A percentile compares a stretch with the other conserved stretches of the same genome.
Evolutionary conservation across 2,888 invertebrate genomes (phyloP).

Genomic region (Polia nebulosa): DNA sequence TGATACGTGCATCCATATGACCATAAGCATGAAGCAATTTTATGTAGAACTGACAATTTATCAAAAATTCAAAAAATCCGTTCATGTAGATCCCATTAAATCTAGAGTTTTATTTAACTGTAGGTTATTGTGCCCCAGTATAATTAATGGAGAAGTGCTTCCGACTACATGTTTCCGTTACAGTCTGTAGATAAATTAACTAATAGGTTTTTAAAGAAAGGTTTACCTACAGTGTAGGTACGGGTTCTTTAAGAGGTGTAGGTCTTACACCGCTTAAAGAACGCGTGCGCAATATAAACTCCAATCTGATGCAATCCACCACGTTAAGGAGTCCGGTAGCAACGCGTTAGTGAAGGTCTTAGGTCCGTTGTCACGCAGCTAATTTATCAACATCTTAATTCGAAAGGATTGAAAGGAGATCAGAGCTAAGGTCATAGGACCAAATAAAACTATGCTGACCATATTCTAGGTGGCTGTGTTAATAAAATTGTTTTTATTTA

Average conservation of each 20-base stretch:
- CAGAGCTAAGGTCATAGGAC: constrained; percentile 66
- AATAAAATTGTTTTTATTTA: constrained; percentile 28
- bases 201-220: background rate
- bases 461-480: constrained; percentile 15
- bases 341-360: constrained; percentile 60
- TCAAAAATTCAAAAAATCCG: too few species aligned
- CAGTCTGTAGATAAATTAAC: background rate
- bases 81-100: too few species aligned
- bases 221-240: too few species aligned
- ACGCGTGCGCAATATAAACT: constrained; percentile 42
- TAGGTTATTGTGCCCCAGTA: too few species aligned
- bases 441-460: constrained; percentile 43
- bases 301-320: constrained; percentile 39
- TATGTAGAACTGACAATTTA: too few species aligned
- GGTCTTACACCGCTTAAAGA: background rate
- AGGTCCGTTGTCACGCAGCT: constrained; percentile 64
- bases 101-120: too few species aligned
- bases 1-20: background rate
- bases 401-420: constrained; percentile 67
- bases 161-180: too few species aligned
- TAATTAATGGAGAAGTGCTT: too few species aligned
- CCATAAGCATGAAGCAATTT: background rate
- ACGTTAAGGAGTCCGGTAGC: constrained; percentile 48
- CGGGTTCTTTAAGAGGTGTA: too few species aligned
- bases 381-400: constrained; percentile 53